phyloP scores from a whole-genome alignment of 2,113 vertebrate genomes.

The Microcebus lehilahytsara region DNA sequence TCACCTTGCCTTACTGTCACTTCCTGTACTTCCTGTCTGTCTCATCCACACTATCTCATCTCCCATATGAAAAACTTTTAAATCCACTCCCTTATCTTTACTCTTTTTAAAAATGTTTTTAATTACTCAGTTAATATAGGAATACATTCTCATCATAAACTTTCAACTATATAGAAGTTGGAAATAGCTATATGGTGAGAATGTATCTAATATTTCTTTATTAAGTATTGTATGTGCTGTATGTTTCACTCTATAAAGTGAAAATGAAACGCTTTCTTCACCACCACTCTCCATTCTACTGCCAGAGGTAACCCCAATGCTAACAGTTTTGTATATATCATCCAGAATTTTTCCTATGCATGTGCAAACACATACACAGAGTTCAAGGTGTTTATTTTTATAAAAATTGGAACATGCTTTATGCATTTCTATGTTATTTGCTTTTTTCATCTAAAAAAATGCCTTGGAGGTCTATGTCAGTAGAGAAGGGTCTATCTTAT shows the following conservation, averaged over 20 bases:
- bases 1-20: background rate
- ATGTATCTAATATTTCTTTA: no score
- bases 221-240: no score
- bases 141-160: background rate
- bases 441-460: conserved; percentile 32
- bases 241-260: background rate
- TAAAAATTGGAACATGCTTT: background rate
- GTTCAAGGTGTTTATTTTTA: background rate
- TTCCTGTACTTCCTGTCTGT: background rate
- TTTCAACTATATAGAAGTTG: background rate
- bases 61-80: background rate
- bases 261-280: background rate
- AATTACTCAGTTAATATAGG: background rate
- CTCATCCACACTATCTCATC: background rate
- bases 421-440: conserved; percentile 12
- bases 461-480: background rate
- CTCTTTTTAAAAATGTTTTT: background rate
- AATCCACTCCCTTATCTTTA: background rate
- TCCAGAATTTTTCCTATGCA: background rate
- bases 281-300: background rate
- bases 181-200: no score
- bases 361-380: background rate
- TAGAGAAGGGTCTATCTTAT: background rate
- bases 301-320: background rate
- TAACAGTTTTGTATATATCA: background rate